Evolutionary conservation across 1,140 invertebrate genomes (phyloP).

Genomic region (Caenorhabditis elegans): DNA sequence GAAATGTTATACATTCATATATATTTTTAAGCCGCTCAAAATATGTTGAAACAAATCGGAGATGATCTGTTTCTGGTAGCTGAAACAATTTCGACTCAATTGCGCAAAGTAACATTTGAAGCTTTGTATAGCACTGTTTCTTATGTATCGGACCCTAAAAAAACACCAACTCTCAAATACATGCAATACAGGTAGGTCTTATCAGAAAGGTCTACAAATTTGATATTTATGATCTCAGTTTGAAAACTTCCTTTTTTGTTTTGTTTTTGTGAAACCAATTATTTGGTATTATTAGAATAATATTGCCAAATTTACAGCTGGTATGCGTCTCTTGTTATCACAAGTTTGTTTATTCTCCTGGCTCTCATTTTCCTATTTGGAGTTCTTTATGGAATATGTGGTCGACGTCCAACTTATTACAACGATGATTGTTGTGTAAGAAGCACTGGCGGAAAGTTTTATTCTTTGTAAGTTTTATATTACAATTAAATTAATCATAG

Average conservation of each 20-base stretch:
- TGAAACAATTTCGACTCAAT: slow-evolving; percentile 48
- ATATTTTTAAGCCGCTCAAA: slow-evolving; percentile 41
- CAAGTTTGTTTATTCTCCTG: slow-evolving; percentile 62
- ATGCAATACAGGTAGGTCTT: slow-evolving; percentile 47
- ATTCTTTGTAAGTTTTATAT: slow-evolving; percentile 53
- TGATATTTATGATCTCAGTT: too few species aligned
- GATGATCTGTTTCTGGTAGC: slow-evolving; percentile 52
- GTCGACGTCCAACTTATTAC: slow-evolving; percentile 60
- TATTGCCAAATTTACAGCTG: slow-evolving; percentile 55
- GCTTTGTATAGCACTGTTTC: slow-evolving; percentile 46
- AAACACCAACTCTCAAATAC: slow-evolving; percentile 39
- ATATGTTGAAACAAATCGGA: slow-evolving; percentile 51
- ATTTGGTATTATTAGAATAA: too few species aligned
- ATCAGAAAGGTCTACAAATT: too few species aligned
- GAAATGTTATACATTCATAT: background rate
- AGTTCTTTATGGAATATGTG: slow-evolving; percentile 64
- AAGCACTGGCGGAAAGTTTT: slow-evolving; percentile 60
- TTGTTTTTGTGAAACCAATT: too few species aligned
- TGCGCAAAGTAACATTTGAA: slow-evolving; percentile 50
- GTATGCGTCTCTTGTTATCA: slow-evolving; percentile 56
- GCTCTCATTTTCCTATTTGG: slow-evolving; percentile 60
- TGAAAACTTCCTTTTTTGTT: too few species aligned
- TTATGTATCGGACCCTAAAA: slow-evolving; percentile 42
- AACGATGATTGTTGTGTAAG: slow-evolving; percentile 65
- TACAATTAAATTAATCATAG: background rate